Evolutionary conservation across 2,113 vertebrate species (phyloP).

Genomic region (Archilochus colubris): DNA sequence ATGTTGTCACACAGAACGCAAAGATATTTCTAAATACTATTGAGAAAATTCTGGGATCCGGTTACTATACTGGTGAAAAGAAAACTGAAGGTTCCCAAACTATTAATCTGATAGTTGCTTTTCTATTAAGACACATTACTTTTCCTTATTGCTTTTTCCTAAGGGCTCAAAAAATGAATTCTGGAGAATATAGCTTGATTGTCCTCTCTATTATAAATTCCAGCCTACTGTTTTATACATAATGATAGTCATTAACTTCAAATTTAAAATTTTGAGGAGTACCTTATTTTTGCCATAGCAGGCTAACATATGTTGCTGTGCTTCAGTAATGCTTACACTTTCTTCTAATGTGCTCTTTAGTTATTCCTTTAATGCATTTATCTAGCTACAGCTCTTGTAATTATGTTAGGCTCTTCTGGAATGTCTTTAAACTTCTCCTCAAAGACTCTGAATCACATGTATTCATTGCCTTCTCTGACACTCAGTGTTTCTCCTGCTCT

Average conservation of each 20-base stretch:
- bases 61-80: neutral
- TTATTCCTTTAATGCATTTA: constrained; percentile 20
- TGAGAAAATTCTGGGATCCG: neutral
- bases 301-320: neutral
- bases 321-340: neutral
- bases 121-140: neutral
- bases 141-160: neutral
- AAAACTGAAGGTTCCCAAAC: neutral
- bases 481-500: neutral
- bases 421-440: constrained; percentile 55
- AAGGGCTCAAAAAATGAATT: neutral
- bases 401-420: constrained; percentile 44
- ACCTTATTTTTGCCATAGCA: neutral
- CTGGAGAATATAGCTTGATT: neutral
- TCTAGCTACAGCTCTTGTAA: constrained; percentile 25
- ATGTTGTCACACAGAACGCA: neutral
- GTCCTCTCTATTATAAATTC: neutral
- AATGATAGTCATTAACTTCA: neutral
- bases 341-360: neutral
- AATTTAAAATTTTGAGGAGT: neutral
- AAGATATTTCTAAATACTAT: neutral
- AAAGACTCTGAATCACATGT: neutral
- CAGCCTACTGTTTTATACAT: neutral
- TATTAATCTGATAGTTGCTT: neutral
- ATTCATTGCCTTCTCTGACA: neutral